A percentile compares a stretch with the other conserved stretches of the same genome.
phyloP scores from a whole-genome alignment of 1,140 invertebrate genomes.

The Drosophila pseudoobscura region DNA sequence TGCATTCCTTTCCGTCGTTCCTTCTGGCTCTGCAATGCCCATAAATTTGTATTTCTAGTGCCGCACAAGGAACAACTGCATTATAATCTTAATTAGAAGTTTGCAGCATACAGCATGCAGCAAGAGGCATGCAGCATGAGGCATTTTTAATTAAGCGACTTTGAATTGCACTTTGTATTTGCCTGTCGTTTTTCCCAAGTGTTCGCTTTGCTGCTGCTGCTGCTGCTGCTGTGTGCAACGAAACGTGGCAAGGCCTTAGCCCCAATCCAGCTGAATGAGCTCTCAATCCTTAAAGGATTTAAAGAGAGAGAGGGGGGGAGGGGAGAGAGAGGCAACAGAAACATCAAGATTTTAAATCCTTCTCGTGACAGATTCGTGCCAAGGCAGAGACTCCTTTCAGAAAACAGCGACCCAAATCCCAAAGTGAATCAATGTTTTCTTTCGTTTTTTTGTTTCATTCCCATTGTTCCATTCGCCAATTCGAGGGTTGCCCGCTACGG shows the following conservation, averaged over 20 bases:
- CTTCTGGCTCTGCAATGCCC: not conserved
- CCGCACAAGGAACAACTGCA: not conserved
- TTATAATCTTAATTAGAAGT: conserved; percentile 44
- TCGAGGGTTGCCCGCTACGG: conserved; percentile 1
- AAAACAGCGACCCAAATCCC: too few relatives aligned
- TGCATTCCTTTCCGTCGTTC: too few relatives aligned
- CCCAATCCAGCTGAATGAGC: conserved; percentile 40
- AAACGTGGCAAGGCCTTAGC: conserved; percentile 46
- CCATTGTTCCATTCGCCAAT: conserved; percentile 5
- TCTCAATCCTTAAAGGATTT: conserved; percentile 50
- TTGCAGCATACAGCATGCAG: conserved; percentile 16
- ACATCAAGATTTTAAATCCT: too few relatives aligned
- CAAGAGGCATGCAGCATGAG: conserved; percentile 4
- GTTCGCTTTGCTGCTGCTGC: not conserved
- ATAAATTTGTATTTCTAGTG: conserved; percentile 8
- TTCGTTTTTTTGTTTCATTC: too few relatives aligned
- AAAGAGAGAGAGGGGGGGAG: conserved; percentile 5
- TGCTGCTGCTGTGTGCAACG: conserved; percentile 23
- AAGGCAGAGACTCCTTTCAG: not conserved
- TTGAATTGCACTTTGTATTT: conserved; percentile 35
- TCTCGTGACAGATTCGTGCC: conserved; percentile 13
- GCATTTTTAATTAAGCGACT: conserved; percentile 41
- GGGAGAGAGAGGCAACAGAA: not conserved
- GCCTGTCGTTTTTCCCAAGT: not conserved
- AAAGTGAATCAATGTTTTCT: too few relatives aligned